Base-by-base conservation (phyloP, 2,797 vertebrate species). In the Halcyon badia region DNA sequence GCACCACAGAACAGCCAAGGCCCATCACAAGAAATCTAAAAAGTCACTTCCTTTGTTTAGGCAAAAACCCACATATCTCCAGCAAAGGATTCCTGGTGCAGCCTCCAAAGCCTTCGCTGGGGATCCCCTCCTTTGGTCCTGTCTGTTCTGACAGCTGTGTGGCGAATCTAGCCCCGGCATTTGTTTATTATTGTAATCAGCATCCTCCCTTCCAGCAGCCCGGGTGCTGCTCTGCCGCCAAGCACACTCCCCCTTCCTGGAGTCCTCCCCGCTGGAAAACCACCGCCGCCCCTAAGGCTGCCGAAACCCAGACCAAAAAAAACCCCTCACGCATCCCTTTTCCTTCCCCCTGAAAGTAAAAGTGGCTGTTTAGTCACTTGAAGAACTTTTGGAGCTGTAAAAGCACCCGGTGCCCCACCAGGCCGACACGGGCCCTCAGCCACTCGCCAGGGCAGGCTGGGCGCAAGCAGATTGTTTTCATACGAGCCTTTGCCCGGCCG, bases 151-250 rank as follows among this genome's bases (percentile, higher is more conserved):
- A 97, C 96, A 95, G 96, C 66, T 30, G 48, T 54, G 86, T 33
- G 33, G 96, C 95, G 97, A 98, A 98, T 98, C 94, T 73, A 97
- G 95, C 82, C 89, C 98, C 95, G 68, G 98, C 98, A 98, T 98
- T 98, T 99, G 99, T 99, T 99, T 99, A 99, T 99, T 99, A 99
- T 99, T 99, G 99, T 98, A 99, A 99, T 99, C 99, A 97, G 99
- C 98, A 99, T 98, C 99, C 99, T 99, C 98, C 98, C 98, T 98
- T 98, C 98, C 98, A 98, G 97, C 98, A 98, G 96, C 98, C 98
- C 98, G 98, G 98, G 97, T 97, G 92, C 97, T 89, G 97, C 96
- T 98, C 95, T 89, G 95, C 97, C 97, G 98, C 97, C 98, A 96
- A 94, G 97, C 98, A 97, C 98, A 99, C 99, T 99, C 99, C 98